Evolutionary conservation across 2,113 vertebrate species (phyloP).

Genomic region (Mesoclemmys tuberculata): DNA sequence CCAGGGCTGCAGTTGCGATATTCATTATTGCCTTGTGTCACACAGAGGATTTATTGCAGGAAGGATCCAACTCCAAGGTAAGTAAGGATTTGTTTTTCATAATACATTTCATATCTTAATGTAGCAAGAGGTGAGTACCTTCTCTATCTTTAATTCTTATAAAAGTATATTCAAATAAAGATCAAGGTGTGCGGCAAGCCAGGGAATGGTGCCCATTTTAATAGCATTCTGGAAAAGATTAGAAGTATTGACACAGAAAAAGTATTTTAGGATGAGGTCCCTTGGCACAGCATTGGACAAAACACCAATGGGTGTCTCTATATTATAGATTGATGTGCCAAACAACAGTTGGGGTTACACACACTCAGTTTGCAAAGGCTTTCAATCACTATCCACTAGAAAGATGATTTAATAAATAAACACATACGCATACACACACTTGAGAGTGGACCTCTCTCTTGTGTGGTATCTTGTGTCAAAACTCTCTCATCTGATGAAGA

Average conservation of each 20-base stretch:
- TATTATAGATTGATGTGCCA: not conserved
- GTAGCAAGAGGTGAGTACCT: not conserved
- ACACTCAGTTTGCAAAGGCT: not conserved
- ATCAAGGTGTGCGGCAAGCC: constrained; percentile 33
- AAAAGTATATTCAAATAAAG: constrained; percentile 25
- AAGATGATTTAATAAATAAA: not conserved
- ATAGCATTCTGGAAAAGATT: constrained; percentile 59
- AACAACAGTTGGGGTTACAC: not conserved
- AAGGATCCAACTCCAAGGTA: constrained; percentile 73
- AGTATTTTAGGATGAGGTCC: constrained; percentile 41
- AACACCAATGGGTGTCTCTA: not conserved
- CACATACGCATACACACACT: not conserved
- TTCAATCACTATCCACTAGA: not conserved
- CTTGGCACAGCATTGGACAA: not conserved
- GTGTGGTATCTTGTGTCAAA: constrained; percentile 12
- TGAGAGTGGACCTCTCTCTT: constrained; percentile 15
- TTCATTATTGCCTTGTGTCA: constrained; percentile 47
- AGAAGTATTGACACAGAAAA: constrained; percentile 53
- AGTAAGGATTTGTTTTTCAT: constrained; percentile 24
- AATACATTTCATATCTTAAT: not conserved
- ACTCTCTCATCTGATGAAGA: not conserved
- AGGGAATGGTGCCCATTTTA: constrained; percentile 58
- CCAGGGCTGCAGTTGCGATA: constrained; percentile 36
- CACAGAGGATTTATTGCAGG: constrained; percentile 50
- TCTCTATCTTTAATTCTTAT: constrained; percentile 28